Evolutionary conservation across 2,797 vertebrate genomes (phyloP), one percentile per base, ranked within the genome.

Genomic region (Siniperca scherzeri): DNA sequence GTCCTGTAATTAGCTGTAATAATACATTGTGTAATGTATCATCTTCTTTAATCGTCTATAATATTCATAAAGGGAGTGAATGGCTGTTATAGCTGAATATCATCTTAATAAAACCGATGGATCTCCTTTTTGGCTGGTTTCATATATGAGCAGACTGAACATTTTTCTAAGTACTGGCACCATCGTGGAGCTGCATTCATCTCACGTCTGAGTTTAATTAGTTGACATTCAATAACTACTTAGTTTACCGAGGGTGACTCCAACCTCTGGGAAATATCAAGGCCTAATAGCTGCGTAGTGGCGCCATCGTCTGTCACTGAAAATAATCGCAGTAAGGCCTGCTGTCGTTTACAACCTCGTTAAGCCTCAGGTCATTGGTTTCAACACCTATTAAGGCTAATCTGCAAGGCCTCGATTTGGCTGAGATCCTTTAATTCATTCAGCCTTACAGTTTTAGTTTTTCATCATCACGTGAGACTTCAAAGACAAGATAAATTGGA

Each of bases 231-330:
- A 92, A 87, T 92, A 92, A 92, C 84, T 85, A 81, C 88, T 87
- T 70, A 80, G 88, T 91, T 88, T 93, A 91, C 91, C 25, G 84
- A 87, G 79, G 87, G 82, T 88, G 89, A 90, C 90, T 92, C 62
- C 87, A 89, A 84, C 84, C 87, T 89, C 86, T 73, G 90, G 84
- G 84, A 92, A 82, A 89, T 80, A 79, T 71, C 86, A 42, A 22
- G 60, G 73, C 86, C 76, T 75, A 87, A 96, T 91, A 93, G 96
- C 94, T 96, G 95, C 95, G 92, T 94, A 95, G 97, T 96, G 97
- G 95, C 97, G 97, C 98, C 98, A 98, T 96, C 98, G 96, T 95
- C 97, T 96, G 98, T 96, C 88, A 75, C 75, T 71, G 92, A 83
- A 64, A 90, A 75, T 93, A 92, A 94, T 93, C 94, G 95, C 97